These are phyloP conservation scores for Dipus sagitta DNA, from an alignment of 2,797 vertebrate species.

Conservation along the genomic window DNA sequence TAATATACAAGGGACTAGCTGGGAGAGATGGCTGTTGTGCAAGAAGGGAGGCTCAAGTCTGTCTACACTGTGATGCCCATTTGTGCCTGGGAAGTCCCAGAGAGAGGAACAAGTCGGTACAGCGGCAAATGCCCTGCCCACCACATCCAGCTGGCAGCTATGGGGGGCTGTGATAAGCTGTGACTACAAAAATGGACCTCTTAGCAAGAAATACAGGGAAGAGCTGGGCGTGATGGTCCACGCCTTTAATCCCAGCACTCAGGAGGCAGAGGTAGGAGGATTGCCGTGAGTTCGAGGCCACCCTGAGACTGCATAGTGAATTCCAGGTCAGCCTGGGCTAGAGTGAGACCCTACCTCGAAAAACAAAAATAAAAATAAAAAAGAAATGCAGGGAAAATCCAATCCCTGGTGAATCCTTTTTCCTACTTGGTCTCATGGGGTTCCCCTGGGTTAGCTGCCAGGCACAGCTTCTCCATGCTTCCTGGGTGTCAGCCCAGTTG, in stretches of 20 bases:
- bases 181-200: neutral
- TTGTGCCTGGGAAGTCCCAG: neutral
- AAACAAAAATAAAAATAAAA: too few relatives aligned
- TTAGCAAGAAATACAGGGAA: neutral
- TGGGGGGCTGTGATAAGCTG: neutral
- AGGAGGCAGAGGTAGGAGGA: too few relatives aligned
- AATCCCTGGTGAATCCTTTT: neutral
- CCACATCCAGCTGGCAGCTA: neutral
- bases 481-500: neutral
- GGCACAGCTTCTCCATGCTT: neutral
- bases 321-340: too few relatives aligned
- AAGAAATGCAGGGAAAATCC: neutral
- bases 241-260: too few relatives aligned
- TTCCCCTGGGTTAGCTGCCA: neutral
- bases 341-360: too few relatives aligned
- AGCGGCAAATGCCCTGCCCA: neutral
- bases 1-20: accelerated
- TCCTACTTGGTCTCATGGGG: neutral
- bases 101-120: neutral
- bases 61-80: neutral
- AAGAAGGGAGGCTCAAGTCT: neutral
- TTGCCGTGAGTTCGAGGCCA: too few relatives aligned
- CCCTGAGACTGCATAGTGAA: too few relatives aligned
- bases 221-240: too few relatives aligned
- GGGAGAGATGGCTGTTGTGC: too few relatives aligned